Base-by-base conservation (phyloP, 2,888 invertebrate genomes). In the Cephus pygmeus region DNA sequence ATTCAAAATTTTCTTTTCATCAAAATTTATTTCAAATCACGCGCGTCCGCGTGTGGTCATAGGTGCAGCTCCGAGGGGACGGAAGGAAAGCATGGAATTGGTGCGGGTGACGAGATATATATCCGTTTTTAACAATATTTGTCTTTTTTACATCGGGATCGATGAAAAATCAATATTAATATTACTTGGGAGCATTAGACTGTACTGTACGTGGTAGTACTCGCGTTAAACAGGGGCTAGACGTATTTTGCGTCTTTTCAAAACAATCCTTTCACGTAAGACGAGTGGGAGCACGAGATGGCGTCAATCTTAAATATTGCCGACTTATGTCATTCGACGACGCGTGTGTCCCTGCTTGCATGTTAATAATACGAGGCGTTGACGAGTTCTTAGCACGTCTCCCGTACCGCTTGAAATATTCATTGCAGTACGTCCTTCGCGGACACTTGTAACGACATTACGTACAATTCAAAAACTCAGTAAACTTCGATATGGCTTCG, bases 281-380 rank as follows among this genome's bases (percentile, higher is more conserved):
- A 12, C 15, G 56, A 56, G 56, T 56, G 23, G 56, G 71, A 71
- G 71, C 71, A 34, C 15, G 15, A 31, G 31, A 12, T 33, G 71
- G 71, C 71, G 71, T 71, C 31, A 34, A 71, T 71, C 71, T 71
- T 23, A 71, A 71, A 71, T 71, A 71, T 71, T 34, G 9, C 56
- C 71, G 71, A 34, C 71, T 71, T 71, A 31, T 71, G 71, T 71
- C 71, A 71, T 71, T 31, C 71, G 71, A 2, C 31, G 1, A 71
- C 33, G 33, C 31, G 31, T 0, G 31, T 15, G 56, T 56, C 1
- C 1, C 56, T 56, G 23, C 71, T 34, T 31, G 71, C 31, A 71
- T 71, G 12, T 71, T 34, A 34, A 71, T 15, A 33, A 30, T 31
- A 1, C 23, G 23, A 56, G 23, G 56, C 56, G 56, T 56, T 56